Conservation (phyloP, 2,113 vertebrate genomes). For the Alethe castanea region DNA sequence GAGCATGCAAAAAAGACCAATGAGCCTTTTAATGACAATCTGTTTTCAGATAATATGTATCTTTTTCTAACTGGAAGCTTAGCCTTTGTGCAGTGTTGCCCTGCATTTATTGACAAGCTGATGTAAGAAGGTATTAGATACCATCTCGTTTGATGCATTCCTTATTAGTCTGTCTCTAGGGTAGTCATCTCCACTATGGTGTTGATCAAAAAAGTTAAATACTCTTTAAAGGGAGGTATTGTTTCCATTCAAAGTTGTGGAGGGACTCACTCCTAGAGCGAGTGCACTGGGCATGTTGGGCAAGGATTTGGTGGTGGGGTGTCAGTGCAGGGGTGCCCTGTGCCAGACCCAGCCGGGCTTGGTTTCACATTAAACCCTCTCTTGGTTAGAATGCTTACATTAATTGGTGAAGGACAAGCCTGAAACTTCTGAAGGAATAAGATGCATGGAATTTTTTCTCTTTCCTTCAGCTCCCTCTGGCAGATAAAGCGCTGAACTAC, state of each 20-base stretch:
- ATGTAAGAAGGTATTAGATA: not conserved
- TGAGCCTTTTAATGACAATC: not conserved
- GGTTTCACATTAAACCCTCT: not conserved
- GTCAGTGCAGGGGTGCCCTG: not conserved
- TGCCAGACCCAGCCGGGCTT: not conserved
- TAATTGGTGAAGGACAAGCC: not conserved
- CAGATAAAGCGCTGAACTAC: not conserved
- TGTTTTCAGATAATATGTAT: not conserved
- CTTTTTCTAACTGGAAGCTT: not conserved
- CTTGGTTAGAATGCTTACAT: not conserved
- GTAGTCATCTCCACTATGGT: not conserved
- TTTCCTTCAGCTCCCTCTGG: slow-evolving; percentile 41
- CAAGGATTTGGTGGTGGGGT: not conserved
- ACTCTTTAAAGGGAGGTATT: not conserved
- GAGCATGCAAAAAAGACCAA: not conserved
- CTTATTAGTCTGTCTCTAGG: not conserved
- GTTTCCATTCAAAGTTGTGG: not conserved
- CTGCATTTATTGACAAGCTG: not conserved
- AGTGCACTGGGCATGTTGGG: not conserved
- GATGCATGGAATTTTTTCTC: not conserved
- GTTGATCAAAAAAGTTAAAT: not conserved
- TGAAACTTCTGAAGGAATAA: not conserved
- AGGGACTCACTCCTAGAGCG: accelerated
- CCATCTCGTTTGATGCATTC: not conserved
- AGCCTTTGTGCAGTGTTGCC: not conserved